These are phyloP conservation scores for Albula goreensis DNA, from an alignment of 2,113 vertebrate genomes.

Conservation along the genomic window DNA sequence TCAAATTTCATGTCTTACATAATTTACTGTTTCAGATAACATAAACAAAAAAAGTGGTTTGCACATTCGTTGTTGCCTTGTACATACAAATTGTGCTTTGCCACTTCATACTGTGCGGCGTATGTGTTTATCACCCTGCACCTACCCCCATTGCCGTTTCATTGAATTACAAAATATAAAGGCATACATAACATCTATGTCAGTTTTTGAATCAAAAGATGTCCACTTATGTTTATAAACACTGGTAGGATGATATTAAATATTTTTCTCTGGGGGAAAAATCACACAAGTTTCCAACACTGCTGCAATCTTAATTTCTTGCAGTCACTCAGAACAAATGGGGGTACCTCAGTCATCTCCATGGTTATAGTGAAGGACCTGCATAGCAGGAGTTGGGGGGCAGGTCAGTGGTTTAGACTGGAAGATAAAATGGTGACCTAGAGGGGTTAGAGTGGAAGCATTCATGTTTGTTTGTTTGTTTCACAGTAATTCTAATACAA, in stretches of 20 bases:
- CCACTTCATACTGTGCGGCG: too few relatives aligned
- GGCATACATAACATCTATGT: too few relatives aligned
- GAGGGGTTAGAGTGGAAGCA: not conserved
- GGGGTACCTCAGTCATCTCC: not conserved
- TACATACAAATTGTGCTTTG: too few relatives aligned
- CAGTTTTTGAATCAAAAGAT: too few relatives aligned
- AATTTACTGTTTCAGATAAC: too few relatives aligned
- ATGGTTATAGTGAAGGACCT: not conserved
- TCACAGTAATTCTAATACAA: not conserved
- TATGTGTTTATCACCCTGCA: not conserved
- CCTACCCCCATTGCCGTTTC: too few relatives aligned
- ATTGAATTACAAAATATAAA: not conserved
- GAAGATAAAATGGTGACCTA: not conserved
- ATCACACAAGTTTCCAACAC: not conserved
- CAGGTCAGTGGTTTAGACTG: not conserved
- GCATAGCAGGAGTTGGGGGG: not conserved
- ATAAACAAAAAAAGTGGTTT: too few relatives aligned
- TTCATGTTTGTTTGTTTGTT: not conserved
- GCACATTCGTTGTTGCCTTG: too few relatives aligned
- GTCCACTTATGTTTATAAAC: too few relatives aligned
- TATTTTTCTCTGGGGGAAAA: not conserved
- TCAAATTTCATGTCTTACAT: too few relatives aligned
- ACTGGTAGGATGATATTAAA: not conserved
- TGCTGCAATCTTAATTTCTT: not conserved
- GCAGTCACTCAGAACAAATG: not conserved